Evolutionary conservation across 2,888 invertebrate species (phyloP).

Genomic region (Drosophila falleni): DNA sequence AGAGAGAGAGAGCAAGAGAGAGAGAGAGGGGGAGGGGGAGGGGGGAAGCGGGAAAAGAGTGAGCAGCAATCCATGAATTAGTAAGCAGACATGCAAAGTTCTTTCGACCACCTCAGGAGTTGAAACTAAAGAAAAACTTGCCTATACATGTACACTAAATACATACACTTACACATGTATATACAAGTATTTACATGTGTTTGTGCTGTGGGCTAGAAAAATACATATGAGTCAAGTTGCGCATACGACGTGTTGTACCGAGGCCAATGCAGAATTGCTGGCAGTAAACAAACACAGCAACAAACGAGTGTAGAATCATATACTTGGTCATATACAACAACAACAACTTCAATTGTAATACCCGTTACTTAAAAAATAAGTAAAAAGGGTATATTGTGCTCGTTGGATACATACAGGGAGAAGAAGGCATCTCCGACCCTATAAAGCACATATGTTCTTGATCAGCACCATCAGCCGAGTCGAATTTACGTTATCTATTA

Average conservation of each 20-base stretch:
- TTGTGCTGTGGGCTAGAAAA: slow-evolving; percentile 46
- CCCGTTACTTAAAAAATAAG: too few species aligned
- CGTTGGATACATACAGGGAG: too few species aligned
- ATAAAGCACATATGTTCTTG: too few species aligned
- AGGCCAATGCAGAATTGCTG: slow-evolving; percentile 45
- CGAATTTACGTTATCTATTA: too few species aligned
- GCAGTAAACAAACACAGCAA: slow-evolving; percentile 40
- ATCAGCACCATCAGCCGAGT: too few species aligned
- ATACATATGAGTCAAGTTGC: slow-evolving; percentile 38
- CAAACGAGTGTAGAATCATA: slow-evolving; percentile 3
- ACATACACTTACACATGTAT: slow-evolving; percentile 6
- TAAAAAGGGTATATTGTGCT: too few species aligned
- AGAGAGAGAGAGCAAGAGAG: slow-evolving; percentile 27
- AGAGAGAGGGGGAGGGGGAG: slow-evolving; percentile 40
- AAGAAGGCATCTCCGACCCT: too few species aligned
- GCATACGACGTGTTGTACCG: slow-evolving; percentile 53
- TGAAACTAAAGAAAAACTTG: slow-evolving; percentile 37
- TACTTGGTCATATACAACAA: slow-evolving; percentile 20
- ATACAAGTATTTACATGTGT: slow-evolving; percentile 11
- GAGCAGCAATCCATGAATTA: slow-evolving; percentile 59
- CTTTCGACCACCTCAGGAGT: slow-evolving; percentile 44
- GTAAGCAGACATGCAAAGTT: slow-evolving; percentile 74
- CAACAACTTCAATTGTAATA: slow-evolving; percentile 22
- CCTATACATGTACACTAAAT: slow-evolving; percentile 1
- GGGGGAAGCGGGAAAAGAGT: slow-evolving; percentile 14